Base-by-base conservation (phyloP, 1,140 invertebrate genomes). In the Contarinia nasturtii region DNA sequence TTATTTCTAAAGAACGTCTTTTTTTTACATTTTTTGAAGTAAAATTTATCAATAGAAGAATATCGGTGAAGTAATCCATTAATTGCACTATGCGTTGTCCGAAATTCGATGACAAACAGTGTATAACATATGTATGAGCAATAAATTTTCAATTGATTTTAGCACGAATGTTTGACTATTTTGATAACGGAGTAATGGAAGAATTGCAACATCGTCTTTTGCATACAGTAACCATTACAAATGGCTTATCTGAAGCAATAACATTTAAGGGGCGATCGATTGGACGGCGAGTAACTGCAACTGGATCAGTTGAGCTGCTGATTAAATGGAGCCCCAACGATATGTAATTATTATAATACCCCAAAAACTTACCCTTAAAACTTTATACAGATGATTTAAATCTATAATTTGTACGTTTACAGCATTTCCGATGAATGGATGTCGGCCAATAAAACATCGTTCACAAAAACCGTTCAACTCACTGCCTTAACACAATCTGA, bases 131-230 rank as follows among this genome's bases (percentile, higher is more conserved):
- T 12, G 41, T 10, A 20, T 20, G 41, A 42, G 14, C 4, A 7
- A 5, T 38, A 5, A 38, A 38, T 38, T 38, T n/a, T 38, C 17
- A 4, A 38, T n/a, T 38, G 36, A 17, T 38, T 38, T 38, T 14
- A 72, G 84, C 83, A 48, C 77, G 83, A 45, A 77, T 82, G 70
- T 86, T 86, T 59, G 87, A 91, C 65, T 89, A 83, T 64, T 85
- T 90, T 61, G 87, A 91, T 63, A 66, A 79, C 47, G 82, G 84
- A 33, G 80, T 84, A 46, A 90, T 90, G 86, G 84, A 89, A 63
- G 78, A 80, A 18, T 67, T 91, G 14, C 80, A 85, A 59, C 77
- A 81, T 57, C 72, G 75, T 50, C 60, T 85, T 50, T 75, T 76
- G 17, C 71, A 76, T 53, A 69, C 72, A 41, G 71, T 78, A 55